Conservation (phyloP, 2,113 vertebrate genomes). For the Megalops atlanticus region DNA sequence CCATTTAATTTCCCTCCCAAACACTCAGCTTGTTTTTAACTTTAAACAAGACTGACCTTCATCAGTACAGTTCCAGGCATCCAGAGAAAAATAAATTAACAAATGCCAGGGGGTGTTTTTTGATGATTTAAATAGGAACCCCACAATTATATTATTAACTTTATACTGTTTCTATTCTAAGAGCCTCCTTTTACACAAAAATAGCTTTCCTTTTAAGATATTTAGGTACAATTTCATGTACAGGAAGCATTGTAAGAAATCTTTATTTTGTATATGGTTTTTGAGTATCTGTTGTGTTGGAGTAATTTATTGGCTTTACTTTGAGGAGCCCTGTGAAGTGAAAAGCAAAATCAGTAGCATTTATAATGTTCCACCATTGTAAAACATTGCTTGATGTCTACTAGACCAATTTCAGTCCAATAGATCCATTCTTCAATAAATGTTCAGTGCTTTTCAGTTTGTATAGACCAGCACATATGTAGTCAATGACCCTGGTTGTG, state of each 20-base stretch:
- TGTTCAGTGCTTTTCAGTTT: too few species aligned
- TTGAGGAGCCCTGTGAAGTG: neutral
- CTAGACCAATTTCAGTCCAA: too few species aligned
- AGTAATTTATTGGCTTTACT: neutral
- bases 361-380: too few species aligned
- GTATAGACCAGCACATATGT: too few species aligned
- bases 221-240: too few species aligned
- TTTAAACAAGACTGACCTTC: neutral
- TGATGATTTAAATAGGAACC: neutral
- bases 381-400: too few species aligned
- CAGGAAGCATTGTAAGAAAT: too few species aligned
- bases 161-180: neutral
- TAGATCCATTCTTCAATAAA: too few species aligned
- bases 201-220: too few species aligned
- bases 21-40: neutral
- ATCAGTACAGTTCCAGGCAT: neutral
- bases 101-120: neutral
- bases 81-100: neutral
- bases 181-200: too few species aligned
- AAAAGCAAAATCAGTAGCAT: too few species aligned
- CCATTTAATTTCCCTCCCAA: conserved; percentile 5
- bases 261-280: neutral
- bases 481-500: too few species aligned
- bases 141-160: neutral
- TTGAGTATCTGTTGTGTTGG: neutral